These are phyloP conservation scores for Antedon mediterranea DNA, from an alignment of 53 echinoderm and acorn worm genomes.

Conservation along the genomic window DNA sequence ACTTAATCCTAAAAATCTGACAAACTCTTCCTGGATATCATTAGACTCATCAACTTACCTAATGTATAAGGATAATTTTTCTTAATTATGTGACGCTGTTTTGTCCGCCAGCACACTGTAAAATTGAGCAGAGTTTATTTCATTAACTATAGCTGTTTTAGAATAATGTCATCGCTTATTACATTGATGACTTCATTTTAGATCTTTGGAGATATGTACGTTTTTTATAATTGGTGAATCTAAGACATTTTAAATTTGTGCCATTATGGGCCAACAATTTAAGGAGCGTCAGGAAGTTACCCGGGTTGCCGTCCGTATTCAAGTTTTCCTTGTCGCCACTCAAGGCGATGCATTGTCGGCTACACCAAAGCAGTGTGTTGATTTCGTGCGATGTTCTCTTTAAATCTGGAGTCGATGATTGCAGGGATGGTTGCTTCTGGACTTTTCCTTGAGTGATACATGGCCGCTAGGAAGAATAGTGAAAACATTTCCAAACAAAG, in stretches of 20 bases:
- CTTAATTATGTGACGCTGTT: too few relatives aligned
- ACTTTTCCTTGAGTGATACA: background rate
- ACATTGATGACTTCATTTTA: background rate
- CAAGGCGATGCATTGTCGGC: slow-evolving; percentile 8
- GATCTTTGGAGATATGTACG: background rate
- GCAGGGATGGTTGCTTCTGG: background rate
- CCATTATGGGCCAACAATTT: slow-evolving; percentile 3
- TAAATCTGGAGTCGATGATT: background rate
- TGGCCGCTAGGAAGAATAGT: slow-evolving; percentile 16
- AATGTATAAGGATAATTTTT: too few relatives aligned
- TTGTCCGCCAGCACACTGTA: slow-evolving; percentile 1
- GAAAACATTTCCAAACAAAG: too few relatives aligned
- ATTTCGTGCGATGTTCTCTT: slow-evolving; percentile 2
- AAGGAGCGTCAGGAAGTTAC: slow-evolving; percentile 9
- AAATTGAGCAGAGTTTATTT: slow-evolving; percentile 13
- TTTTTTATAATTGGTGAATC: too few relatives aligned
- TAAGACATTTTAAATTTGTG: slow-evolving; percentile 6
- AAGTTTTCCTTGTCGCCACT: background rate
- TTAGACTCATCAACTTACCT: too few relatives aligned
- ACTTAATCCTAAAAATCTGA: too few relatives aligned
- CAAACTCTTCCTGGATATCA: too few relatives aligned
- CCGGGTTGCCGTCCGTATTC: background rate
- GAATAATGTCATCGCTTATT: slow-evolving; percentile 9
- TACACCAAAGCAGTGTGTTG: slow-evolving; percentile 2
- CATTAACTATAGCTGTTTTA: slow-evolving; percentile 6